These are phyloP conservation scores for Papilio helenus DNA, from an alignment of 1,140 invertebrate genomes.

Conservation along the genomic window DNA sequence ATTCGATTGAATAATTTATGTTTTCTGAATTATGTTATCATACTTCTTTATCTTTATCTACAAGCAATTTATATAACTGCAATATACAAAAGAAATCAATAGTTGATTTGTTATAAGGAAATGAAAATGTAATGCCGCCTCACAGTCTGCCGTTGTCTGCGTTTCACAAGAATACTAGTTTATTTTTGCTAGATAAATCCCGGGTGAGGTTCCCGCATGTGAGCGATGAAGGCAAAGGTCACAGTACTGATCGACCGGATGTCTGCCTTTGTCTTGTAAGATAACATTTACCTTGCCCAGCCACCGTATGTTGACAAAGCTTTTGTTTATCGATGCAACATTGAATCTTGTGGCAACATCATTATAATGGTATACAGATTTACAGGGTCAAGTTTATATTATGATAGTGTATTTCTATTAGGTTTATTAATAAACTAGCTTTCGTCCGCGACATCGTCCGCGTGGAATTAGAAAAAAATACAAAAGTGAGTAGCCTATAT, in stretches of 20 bases:
- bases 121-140: neutral
- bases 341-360: neutral
- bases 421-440: no score
- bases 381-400: neutral
- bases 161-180: neutral
- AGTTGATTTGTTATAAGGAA: neutral
- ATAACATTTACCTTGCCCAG: slow-evolving; percentile 11
- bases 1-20: no score
- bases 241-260: slow-evolving; percentile 26
- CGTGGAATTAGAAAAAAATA: no score
- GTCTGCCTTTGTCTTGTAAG: slow-evolving; percentile 15
- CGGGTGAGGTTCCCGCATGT: neutral
- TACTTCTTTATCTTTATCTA: no score
- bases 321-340: slow-evolving; percentile 6
- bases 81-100: neutral
- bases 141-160: neutral
- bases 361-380: neutral
- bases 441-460: no score
- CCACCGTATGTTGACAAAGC: neutral
- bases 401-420: neutral
- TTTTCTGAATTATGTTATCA: no score
- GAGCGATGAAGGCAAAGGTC: slow-evolving; percentile 14
- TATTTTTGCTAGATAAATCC: slow-evolving; percentile 1
- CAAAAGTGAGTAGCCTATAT: no score
- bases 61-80: no score